Conservation (phyloP, 1,140 invertebrate species). For the Cephus cinctus region DNA sequence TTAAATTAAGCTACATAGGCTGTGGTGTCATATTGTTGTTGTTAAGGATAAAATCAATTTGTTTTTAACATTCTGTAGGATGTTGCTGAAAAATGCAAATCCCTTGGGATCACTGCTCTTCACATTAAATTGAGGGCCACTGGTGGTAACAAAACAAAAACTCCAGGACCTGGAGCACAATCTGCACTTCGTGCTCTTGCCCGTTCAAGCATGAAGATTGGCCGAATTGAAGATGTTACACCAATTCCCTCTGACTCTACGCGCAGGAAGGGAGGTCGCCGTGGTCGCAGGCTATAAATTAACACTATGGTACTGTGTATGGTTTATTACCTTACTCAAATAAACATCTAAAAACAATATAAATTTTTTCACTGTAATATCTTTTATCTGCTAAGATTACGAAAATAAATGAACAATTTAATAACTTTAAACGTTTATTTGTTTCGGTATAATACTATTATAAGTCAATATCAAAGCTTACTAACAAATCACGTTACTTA, state of each 20-base stretch:
- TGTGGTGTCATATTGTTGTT: not conserved
- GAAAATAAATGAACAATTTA: not conserved
- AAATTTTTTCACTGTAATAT: conserved; percentile 4
- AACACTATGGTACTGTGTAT: conserved; percentile 26
- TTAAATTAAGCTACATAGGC: conserved; percentile 2
- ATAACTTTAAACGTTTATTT: conserved; percentile 12
- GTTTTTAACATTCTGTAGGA: conserved; percentile 65
- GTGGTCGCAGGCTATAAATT: conserved; percentile 95
- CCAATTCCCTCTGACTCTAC: conserved; percentile 99
- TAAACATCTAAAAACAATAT: conserved; percentile 32
- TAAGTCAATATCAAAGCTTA: conserved; percentile 24
- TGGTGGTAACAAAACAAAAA: conserved; percentile 97
- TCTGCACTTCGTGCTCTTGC: conserved; percentile 96
- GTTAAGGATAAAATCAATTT: conserved; percentile 3
- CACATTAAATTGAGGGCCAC: conserved; percentile 98
- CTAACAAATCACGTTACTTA: too few relatives aligned
- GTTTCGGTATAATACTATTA: conserved; percentile 17
- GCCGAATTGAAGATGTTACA: conserved; percentile 98
- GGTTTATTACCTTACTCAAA: conserved; percentile 33
- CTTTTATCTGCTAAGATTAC: not conserved
- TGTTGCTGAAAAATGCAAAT: conserved; percentile 98
- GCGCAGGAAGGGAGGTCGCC: conserved; percentile 98
- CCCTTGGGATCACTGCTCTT: conserved; percentile 93
- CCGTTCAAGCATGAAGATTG: conserved; percentile 99
- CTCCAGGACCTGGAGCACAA: conserved; percentile 97